These are phyloP conservation scores for Ruditapes philippinarum DNA, from an alignment of 1,140 invertebrate genomes.

Conservation along the genomic window DNA sequence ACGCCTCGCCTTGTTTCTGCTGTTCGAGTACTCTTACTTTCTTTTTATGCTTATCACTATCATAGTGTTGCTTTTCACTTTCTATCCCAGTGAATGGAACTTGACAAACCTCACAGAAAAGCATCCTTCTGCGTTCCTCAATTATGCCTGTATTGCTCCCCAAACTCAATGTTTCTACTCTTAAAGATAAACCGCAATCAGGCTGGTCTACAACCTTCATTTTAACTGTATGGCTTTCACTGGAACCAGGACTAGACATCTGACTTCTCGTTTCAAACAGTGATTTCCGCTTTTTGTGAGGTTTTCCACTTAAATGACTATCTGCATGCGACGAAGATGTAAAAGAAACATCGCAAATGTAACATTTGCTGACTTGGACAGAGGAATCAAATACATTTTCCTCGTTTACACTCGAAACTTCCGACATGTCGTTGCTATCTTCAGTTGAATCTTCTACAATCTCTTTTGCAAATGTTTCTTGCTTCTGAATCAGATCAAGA, in stretches of 20 bases:
- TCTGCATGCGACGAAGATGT: not conserved
- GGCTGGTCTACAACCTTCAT: not conserved
- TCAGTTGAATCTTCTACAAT: not conserved
- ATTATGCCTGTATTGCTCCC: not conserved
- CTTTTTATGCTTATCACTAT: not conserved
- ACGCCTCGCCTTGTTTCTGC: not conserved
- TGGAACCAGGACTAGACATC: not conserved
- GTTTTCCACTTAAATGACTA: not conserved
- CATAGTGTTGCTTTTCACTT: not conserved
- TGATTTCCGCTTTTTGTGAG: not conserved
- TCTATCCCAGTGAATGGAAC: not conserved
- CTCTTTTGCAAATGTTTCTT: not conserved
- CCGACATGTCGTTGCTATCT: not conserved
- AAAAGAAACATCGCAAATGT: not conserved
- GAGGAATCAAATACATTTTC: not conserved
- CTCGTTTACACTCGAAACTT: not conserved
- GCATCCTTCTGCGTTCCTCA: not conserved
- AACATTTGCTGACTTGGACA: not conserved
- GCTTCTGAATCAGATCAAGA: not conserved
- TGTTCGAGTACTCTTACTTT: not conserved
- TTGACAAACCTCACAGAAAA: not conserved
- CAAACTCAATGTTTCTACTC: not conserved
- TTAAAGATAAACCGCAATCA: not conserved
- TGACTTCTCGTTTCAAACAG: not conserved
- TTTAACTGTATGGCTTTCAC: not conserved